Evolutionary conservation across 2,888 invertebrate species (phyloP).

Genomic region (Standfussiana lucernea): DNA sequence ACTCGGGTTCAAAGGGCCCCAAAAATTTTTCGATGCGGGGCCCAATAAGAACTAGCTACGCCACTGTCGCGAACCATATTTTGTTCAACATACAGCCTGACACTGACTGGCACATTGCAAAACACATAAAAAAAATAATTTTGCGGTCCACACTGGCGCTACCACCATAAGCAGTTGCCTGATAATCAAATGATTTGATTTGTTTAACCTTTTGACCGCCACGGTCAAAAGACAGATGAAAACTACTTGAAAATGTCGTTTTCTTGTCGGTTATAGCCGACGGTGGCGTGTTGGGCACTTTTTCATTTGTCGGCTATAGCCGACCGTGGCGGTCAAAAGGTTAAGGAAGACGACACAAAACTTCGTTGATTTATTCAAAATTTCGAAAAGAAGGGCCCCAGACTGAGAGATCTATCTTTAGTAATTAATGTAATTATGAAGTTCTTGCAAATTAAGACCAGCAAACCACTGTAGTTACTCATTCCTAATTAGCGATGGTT

Average conservation of each 20-base stretch:
- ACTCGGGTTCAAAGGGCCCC: no score
- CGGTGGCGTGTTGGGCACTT: no score
- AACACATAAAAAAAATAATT: neutral
- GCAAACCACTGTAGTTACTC: slow-evolving; percentile 26
- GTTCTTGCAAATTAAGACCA: slow-evolving; percentile 20
- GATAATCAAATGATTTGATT: no score
- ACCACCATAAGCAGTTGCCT: neutral
- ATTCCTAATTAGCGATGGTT: slow-evolving; percentile 39
- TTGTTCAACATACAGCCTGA: neutral
- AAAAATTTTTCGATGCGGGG: no score
- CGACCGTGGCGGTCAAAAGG: no score
- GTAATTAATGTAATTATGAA: neutral
- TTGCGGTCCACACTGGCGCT: neutral
- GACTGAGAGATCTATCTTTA: neutral
- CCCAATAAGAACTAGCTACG: no score
- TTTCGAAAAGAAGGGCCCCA: neutral
- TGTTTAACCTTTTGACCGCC: no score
- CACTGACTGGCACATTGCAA: neutral
- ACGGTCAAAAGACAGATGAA: no score
- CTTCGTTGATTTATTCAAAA: neutral
- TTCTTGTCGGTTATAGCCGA: no score
- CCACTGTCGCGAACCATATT: neutral
- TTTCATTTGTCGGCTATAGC: no score
- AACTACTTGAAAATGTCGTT: no score
- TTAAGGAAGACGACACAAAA: no score